Evolutionary conservation across 2,888 invertebrate genomes (phyloP), one percentile per base, ranked within the genome.

Genomic region (Dendrolimus houi): DNA sequence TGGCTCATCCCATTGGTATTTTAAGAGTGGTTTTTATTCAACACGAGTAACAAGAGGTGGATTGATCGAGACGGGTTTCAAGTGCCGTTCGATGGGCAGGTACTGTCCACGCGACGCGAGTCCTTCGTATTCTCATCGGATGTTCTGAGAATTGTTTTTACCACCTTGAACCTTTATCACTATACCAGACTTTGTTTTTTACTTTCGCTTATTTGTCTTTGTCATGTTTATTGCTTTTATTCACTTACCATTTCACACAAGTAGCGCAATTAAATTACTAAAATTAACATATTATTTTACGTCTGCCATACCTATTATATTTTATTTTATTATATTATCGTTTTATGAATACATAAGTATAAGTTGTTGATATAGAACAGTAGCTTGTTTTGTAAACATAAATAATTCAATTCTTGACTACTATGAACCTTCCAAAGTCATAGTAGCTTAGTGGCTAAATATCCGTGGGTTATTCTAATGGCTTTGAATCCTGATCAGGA

Each of bases 51-150:
- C 84, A 86, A 86, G 89, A 86, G 85, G 76, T 78, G 87, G 86
- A 89, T 90, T 89, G 89, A 90, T 90, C 86, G 87, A 85, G 89
- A 89, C 90, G 83, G 90, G 90, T 90, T 90, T 89, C 77, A 81
- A 90, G 90, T 85, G 86, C 82, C 82, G 84, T 81, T 83, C 83
- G 83, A 79, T 74, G 81, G 79, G 71, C 85, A 82, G 82, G 83
- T 80, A 81, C 76, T 78, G 76, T 72, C 75, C 47, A 47, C 47
- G 29, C 29, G 74, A 72, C 68, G 66, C 71, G 75, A 76, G 75
- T 77, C 83, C 85, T 85, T 82, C 78, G 81, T 76, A 77, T 75
- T 76, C 81, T 79, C 77, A 83, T 68, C 76, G 73, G 72, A 74
- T 72, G 77, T 89, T 89, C 90, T 77, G 72, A 87, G 89, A 89